phyloP scores from a whole-genome alignment of 2,113 vertebrate genomes.

The Bufo gargarizans region DNA sequence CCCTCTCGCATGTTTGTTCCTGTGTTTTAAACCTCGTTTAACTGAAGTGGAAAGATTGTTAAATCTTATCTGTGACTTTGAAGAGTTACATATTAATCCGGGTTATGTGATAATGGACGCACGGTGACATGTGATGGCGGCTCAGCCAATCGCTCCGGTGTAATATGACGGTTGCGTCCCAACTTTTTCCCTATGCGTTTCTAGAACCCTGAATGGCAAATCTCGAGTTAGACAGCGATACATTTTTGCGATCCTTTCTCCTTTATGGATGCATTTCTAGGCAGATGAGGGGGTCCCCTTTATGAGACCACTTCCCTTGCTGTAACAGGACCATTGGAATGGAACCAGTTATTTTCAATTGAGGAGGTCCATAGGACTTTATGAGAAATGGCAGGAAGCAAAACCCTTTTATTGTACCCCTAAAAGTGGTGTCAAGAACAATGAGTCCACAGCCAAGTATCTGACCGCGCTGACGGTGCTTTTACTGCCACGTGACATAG shows the following conservation, averaged over 20 bases:
- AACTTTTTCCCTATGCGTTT: neutral
- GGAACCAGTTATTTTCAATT: neutral
- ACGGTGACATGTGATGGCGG: conserved; percentile 9
- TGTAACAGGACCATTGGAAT: neutral
- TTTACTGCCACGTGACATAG: neutral
- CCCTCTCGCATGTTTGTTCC: neutral
- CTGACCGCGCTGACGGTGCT: neutral
- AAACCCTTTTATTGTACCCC: neutral
- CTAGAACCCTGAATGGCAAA: neutral
- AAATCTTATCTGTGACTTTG: conserved; percentile 53
- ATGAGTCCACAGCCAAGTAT: too few species aligned
- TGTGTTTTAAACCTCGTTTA: conserved; percentile 15
- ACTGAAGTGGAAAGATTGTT: conserved; percentile 44
- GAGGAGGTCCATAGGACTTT: neutral
- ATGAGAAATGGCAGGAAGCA: neutral
- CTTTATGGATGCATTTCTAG: neutral
- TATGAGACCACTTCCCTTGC: neutral
- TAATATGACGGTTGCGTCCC: neutral
- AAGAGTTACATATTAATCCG: conserved; percentile 51
- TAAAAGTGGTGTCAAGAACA: too few species aligned
- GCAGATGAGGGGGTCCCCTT: neutral
- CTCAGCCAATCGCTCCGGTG: neutral
- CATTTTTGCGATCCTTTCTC: neutral
- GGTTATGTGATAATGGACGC: neutral
- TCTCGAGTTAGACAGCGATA: too few species aligned